Percentiles rank a stretch among this genome's conserved stretches.
Evolutionary conservation across 2,888 invertebrate species (phyloP).

Genomic region (Monopis laevigella): DNA sequence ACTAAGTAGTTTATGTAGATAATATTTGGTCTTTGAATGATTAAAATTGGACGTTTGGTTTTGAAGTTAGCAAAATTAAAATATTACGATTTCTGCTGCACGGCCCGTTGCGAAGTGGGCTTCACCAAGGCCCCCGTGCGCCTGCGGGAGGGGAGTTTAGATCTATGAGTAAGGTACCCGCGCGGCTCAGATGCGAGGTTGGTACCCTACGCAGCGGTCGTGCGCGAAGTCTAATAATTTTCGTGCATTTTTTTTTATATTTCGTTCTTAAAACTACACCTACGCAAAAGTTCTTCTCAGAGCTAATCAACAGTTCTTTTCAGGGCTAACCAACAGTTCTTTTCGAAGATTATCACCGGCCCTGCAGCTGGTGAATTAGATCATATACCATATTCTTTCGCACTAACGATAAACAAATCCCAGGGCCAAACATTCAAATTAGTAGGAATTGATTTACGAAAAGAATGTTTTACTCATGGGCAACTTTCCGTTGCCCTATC

Average conservation of each 20-base stretch:
- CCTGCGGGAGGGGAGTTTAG: no score
- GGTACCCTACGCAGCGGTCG: neutral
- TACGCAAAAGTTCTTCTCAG: neutral
- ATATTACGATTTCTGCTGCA: no score
- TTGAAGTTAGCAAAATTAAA: no score
- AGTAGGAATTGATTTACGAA: slow-evolving; percentile 15
- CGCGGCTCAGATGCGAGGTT: neutral
- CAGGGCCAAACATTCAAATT: slow-evolving; percentile 18
- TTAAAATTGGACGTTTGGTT: no score
- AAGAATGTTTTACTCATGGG: slow-evolving; percentile 6
- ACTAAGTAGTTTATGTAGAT: no score
- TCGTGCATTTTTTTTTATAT: no score
- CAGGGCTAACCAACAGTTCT: neutral
- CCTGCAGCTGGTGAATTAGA: neutral
- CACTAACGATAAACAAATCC: slow-evolving; percentile 17
- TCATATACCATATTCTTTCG: slow-evolving; percentile 13
- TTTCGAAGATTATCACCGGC: neutral
- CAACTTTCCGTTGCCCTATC: slow-evolving; percentile 7
- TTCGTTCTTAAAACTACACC: no score
- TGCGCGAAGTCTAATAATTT: no score
- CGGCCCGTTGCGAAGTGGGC: neutral
- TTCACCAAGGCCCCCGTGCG: neutral
- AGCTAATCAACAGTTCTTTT: neutral
- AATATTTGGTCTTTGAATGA: no score
- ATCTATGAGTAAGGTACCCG: no score